Evolutionary conservation across 2,888 invertebrate species (phyloP).

Genomic region (Cinara cedri): DNA sequence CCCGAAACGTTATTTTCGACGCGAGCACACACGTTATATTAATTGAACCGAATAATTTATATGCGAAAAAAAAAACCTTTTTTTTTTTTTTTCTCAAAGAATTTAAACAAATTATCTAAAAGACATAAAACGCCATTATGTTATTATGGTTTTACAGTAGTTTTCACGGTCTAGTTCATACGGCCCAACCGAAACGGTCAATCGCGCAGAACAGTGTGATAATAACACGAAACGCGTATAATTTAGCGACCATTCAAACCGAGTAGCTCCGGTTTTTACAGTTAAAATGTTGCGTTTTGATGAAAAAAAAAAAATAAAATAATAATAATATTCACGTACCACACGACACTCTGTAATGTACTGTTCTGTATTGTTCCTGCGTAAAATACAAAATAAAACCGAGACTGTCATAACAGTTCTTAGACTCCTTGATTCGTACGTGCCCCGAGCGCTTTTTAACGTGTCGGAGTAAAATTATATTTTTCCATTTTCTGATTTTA

Average conservation of each 20-base stretch:
- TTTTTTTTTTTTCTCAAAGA: no score
- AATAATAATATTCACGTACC: no score
- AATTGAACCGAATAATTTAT: no score
- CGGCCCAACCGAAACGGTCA: neutral
- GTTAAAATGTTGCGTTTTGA: neutral
- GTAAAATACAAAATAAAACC: neutral
- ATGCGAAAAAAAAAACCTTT: no score
- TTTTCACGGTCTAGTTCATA: slow-evolving; percentile 24
- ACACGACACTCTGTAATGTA: neutral
- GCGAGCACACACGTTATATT: no score
- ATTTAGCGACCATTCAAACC: neutral
- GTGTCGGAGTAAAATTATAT: neutral
- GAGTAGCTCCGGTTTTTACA: slow-evolving; percentile 24
- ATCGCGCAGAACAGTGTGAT: neutral
- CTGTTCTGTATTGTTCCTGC: neutral
- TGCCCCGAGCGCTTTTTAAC: no score
- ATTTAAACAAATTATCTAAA: no score
- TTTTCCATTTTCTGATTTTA: neutral
- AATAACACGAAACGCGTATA: neutral
- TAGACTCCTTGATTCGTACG: neutral
- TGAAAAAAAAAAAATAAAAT: neutral
- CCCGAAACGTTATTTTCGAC: no score
- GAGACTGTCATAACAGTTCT: no score
- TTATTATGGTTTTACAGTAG: neutral
- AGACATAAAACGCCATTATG: neutral